These are phyloP conservation scores for Diabrotica balteata DNA, from an alignment of 2,888 invertebrate species.

Conservation along the genomic window DNA sequence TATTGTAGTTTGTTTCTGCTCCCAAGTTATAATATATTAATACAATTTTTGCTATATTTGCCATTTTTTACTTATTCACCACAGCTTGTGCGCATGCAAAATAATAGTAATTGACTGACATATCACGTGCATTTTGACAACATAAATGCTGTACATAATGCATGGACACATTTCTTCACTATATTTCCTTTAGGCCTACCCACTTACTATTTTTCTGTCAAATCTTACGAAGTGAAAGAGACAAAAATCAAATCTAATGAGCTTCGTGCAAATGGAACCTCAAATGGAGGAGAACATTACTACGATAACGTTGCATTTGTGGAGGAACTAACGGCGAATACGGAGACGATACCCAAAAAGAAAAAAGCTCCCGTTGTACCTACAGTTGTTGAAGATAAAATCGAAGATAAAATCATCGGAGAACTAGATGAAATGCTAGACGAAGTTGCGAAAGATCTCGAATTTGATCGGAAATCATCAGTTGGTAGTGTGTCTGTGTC, in stretches of 20 bases:
- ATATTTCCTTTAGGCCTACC: conserved; percentile 54
- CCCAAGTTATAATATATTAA: too few relatives aligned
- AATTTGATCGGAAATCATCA: conserved; percentile 45
- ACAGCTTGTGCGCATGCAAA: conserved; percentile 14
- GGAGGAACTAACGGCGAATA: conserved; percentile 1
- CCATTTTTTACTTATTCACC: conserved; percentile 7
- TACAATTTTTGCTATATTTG: not conserved
- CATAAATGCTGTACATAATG: conserved; percentile 50
- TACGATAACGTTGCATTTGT: conserved; percentile 28
- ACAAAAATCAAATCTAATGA: conserved; percentile 30
- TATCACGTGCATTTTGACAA: not conserved
- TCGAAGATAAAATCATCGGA: conserved; percentile 34
- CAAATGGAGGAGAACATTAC: conserved; percentile 15
- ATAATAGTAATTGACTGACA: not conserved
- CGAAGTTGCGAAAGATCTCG: conserved; percentile 36
- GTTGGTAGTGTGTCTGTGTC: conserved; percentile 46
- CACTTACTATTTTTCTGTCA: conserved; percentile 53
- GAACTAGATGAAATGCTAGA: conserved; percentile 44
- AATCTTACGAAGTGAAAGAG: conserved; percentile 39
- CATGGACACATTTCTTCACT: conserved; percentile 42
- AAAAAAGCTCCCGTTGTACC: conserved; percentile 36
- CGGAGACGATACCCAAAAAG: conserved; percentile 30
- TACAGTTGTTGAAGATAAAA: conserved; percentile 32
- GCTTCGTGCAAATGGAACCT: conserved; percentile 1
- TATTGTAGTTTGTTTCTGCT: too few relatives aligned